Conservation (phyloP, 2,113 vertebrate genomes). For the Hepsetus odoe region DNA sequence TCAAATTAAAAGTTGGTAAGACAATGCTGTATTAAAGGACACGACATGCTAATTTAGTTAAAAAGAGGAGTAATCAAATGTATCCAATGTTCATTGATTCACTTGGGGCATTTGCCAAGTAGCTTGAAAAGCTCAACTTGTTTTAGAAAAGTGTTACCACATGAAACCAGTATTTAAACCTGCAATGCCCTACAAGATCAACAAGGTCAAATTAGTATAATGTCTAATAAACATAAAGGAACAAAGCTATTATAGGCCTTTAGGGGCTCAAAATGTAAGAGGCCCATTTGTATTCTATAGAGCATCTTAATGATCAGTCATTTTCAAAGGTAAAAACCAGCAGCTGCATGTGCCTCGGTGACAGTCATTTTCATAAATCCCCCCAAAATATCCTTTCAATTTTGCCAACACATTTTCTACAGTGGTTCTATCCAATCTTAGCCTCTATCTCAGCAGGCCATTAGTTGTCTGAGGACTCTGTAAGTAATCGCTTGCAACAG, state of each 20-base stretch:
- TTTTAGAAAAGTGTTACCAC: too few species aligned
- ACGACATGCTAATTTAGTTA: too few species aligned
- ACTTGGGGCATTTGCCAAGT: too few species aligned
- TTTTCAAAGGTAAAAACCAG: slow-evolving; percentile 22
- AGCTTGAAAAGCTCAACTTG: too few species aligned
- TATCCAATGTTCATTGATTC: too few species aligned
- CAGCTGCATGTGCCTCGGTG: slow-evolving; percentile 15
- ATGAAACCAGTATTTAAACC: too few species aligned
- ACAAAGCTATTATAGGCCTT: neutral
- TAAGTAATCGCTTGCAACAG: slow-evolving; percentile 84
- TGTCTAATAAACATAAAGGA: neutral
- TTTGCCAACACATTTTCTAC: slow-evolving; percentile 37
- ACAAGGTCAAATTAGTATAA: neutral
- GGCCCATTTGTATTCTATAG: neutral
- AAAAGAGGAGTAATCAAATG: too few species aligned
- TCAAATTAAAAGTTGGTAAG: too few species aligned
- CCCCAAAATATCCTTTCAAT: slow-evolving; percentile 42
- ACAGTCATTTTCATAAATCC: slow-evolving; percentile 50
- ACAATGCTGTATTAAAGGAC: too few species aligned
- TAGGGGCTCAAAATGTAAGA: neutral
- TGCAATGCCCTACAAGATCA: neutral
- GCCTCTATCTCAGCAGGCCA: slow-evolving; percentile 60
- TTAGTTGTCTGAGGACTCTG: slow-evolving; percentile 79
- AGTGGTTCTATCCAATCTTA: slow-evolving; percentile 47
- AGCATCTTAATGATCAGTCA: slow-evolving; percentile 9